These are phyloP conservation scores for Rhodinocichla rosea DNA, from an alignment of 2,113 vertebrate species.

Conservation along the genomic window DNA sequence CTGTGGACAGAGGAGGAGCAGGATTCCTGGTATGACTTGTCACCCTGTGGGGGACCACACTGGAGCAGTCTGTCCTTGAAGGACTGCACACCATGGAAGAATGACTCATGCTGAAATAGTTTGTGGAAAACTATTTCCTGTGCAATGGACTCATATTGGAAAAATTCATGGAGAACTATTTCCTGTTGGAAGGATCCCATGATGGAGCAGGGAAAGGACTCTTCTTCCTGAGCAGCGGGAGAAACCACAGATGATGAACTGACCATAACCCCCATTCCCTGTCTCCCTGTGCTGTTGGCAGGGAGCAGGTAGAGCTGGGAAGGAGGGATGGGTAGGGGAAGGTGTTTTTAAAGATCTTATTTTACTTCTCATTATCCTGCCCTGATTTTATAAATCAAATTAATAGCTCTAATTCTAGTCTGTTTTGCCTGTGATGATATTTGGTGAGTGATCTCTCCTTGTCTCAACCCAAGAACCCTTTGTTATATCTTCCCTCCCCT, in stretches of 20 bases:
- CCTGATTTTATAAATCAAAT: neutral
- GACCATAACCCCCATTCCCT: neutral
- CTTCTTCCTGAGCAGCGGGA: accelerated
- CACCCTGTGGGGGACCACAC: accelerated
- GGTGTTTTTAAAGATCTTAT: neutral
- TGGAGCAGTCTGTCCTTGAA: neutral
- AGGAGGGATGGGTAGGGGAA: neutral
- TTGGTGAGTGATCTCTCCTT: neutral
- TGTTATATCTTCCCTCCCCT: too few relatives aligned
- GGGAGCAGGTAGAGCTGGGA: neutral
- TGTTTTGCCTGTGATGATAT: neutral
- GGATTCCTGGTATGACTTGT: neutral
- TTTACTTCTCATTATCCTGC: neutral
- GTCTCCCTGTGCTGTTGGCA: accelerated
- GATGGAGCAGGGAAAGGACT: neutral
- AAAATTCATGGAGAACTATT: neutral
- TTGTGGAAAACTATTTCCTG: accelerated
- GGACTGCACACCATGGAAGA: too few relatives aligned
- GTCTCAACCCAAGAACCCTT: neutral
- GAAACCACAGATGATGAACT: neutral
- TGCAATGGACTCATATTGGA: neutral
- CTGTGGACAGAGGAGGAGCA: accelerated
- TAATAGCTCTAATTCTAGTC: neutral
- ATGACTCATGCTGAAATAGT: neutral
- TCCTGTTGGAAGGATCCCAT: neutral